Base-by-base conservation (phyloP, 2,113 vertebrate genomes). In the Sinosuthora webbiana region DNA sequence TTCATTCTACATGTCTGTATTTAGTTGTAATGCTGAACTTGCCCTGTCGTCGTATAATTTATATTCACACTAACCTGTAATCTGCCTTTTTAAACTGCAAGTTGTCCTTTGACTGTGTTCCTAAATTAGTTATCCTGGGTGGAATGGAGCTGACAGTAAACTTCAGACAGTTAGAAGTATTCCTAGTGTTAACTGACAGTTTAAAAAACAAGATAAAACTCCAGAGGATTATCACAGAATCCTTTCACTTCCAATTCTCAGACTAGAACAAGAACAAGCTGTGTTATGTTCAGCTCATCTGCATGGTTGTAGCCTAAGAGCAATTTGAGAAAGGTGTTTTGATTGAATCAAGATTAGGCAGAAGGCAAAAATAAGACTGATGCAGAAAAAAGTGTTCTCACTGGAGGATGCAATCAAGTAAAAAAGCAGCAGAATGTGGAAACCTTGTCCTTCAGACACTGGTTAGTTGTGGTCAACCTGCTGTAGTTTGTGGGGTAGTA, bases 1-100 rank as follows among this genome's bases (percentile, higher is more conserved):
- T 86, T 80, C 30, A 30, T 70, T 68, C 42, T 81, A 1, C 2
- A 0, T 52, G 6, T n/a, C 55, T 50, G 2, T 60, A 13, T 11
- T 70, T 57, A 35, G 18, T 30, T 67, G 44, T 67, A 50, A 13
- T 16, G 12, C 74, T 87, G 49, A 82, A 47, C 33, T 82, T 93
- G 14, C 35, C 30, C 5, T 52, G 6, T 69, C 47, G 9, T 10
- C 5, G 4, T 69, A 1, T 0, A 3, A 41, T 20, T 75, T 47
- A 18, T 31, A 6, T 52, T 52, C 39, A 44, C 37, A 21, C 23
- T 52, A 39, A 59, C 19, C 11, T 45, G 4, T 60, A 47, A 75
- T 55, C 49, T 83, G 7, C 12, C 24, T 55, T 42, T 67, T 28
- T 65, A 53, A 57, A n/a, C 20, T 77, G 41, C n/a, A 74, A 18